These are phyloP conservation scores for Ips typographus DNA, from an alignment of 1,140 invertebrate genomes.

Conservation along the genomic window DNA sequence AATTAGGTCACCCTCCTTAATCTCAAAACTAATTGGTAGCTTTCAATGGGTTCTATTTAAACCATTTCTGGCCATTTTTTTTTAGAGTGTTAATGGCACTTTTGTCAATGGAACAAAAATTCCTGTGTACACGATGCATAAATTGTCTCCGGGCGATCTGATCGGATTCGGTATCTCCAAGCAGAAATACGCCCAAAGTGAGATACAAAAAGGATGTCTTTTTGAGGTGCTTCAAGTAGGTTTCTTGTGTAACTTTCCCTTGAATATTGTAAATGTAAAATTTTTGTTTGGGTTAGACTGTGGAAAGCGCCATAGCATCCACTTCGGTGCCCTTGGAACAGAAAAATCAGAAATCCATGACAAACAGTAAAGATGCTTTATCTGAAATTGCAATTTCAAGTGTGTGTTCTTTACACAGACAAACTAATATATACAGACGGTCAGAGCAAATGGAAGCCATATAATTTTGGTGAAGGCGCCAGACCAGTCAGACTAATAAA, in stretches of 20 bases:
- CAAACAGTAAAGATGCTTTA: no score
- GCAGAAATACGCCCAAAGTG: constrained; percentile 5
- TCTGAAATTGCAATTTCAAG: no score
- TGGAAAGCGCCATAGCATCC: background rate
- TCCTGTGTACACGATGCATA: constrained; percentile 1
- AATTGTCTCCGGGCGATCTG: constrained; percentile 16
- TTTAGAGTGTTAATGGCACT: constrained; percentile 30
- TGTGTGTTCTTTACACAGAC: no score
- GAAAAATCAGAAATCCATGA: no score
- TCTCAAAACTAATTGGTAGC: no score
- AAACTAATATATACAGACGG: no score
- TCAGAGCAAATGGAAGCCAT: no score
- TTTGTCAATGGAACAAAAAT: constrained; percentile 26
- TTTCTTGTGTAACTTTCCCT: background rate
- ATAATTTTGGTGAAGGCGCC: no score
- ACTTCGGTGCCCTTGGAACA: background rate
- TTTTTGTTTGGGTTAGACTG: background rate
- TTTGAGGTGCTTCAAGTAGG: constrained; percentile 16
- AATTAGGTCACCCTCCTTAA: no score
- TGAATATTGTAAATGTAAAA: background rate
- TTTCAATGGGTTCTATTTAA: no score
- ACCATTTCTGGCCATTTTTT: background rate
- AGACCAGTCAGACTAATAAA: no score
- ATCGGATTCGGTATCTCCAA: constrained; percentile 14
- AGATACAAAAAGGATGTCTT: constrained; percentile 12